These are phyloP conservation scores for Nephotettix cincticeps DNA, from an alignment of 1,140 invertebrate species.

Conservation along the genomic window DNA sequence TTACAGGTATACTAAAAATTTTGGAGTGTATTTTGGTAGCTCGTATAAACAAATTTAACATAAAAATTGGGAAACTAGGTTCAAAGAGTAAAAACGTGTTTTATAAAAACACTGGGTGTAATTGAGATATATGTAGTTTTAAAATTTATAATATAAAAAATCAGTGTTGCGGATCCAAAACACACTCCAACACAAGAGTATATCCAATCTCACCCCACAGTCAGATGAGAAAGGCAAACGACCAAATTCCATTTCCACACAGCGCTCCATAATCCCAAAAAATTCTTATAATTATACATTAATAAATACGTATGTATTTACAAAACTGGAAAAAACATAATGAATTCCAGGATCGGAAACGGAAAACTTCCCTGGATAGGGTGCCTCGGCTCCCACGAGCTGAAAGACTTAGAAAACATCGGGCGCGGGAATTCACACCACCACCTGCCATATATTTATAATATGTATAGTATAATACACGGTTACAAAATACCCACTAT, in stretches of 20 bases:
- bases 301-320: slow-evolving; percentile 5
- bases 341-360: neutral
- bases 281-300: neutral
- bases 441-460: neutral
- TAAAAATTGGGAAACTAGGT: too few species aligned
- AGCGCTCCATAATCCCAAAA: neutral
- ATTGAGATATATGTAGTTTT: too few species aligned
- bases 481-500: slow-evolving; percentile 19
- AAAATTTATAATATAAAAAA: too few species aligned
- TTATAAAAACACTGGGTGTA: too few species aligned
- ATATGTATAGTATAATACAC: slow-evolving; percentile 13
- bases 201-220: too few species aligned
- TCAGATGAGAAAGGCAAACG: neutral
- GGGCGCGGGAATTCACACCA: too few species aligned
- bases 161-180: neutral
- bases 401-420: slow-evolving; percentile 7
- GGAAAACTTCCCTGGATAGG: too few species aligned
- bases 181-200: neutral
- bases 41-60: too few species aligned
- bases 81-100: too few species aligned
- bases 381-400: neutral
- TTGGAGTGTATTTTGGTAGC: too few species aligned
- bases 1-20: too few species aligned
- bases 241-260: neutral
- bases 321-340: neutral